A percentile compares a stretch with the other conserved stretches of the same genome.
Evolutionary conservation across 2,113 vertebrate species (phyloP).

Genomic region (Alethe castanea): DNA sequence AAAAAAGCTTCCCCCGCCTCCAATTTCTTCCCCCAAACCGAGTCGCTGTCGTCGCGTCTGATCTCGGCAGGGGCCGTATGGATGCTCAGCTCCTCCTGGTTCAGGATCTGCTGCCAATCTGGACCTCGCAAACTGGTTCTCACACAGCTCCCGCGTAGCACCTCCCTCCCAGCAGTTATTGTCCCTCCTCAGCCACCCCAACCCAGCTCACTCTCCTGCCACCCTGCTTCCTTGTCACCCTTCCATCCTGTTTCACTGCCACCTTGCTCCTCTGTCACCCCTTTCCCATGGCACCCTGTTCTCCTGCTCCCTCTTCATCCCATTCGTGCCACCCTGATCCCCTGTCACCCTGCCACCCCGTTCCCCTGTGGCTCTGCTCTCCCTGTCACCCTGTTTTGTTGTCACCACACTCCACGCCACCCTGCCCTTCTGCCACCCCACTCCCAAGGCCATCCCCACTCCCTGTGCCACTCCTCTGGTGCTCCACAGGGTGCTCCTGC

Average conservation of each 20-base stretch:
- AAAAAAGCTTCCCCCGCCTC: slow-evolving; percentile 63
- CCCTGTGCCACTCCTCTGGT: background rate
- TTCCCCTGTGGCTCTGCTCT: background rate
- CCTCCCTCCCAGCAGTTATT: slow-evolving; percentile 34
- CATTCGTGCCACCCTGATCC: background rate
- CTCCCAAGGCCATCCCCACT: rapidly evolving
- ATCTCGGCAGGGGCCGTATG: slow-evolving; percentile 58
- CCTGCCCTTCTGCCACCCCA: background rate
- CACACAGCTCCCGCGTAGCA: slow-evolving; percentile 32
- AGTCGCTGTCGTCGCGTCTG: slow-evolving; percentile 57
- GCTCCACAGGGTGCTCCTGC: background rate
- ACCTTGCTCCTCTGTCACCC: background rate
- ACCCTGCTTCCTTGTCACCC: background rate
- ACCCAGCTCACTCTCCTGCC: background rate
- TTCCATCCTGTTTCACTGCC: background rate
- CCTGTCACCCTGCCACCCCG: background rate
- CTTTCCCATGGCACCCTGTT: background rate
- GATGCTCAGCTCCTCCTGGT: slow-evolving; percentile 61
- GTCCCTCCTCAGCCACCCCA: slow-evolving; percentile 38
- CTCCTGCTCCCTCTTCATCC: background rate
- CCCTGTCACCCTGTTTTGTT: background rate
- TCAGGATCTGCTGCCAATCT: slow-evolving; percentile 67
- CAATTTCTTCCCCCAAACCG: slow-evolving; percentile 60
- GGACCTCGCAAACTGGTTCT: slow-evolving; percentile 60
- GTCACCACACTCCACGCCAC: background rate